Base-by-base conservation (phyloP, 1,140 invertebrate genomes). In the Papilio aristodemus region DNA sequence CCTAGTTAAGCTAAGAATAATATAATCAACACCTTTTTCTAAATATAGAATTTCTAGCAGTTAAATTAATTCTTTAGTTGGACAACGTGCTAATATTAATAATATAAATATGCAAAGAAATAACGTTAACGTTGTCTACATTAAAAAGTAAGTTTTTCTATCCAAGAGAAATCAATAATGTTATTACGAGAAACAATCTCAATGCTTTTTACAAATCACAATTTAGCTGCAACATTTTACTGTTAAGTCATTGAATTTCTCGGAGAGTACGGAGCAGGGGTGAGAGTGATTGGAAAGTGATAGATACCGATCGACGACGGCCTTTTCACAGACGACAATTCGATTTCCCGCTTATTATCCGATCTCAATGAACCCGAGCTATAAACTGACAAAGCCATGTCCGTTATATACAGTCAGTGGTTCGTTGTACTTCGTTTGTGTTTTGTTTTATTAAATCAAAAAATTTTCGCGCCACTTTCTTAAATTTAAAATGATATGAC, bases 301-400 rank as follows among this genome's bases (percentile, higher is more conserved):
- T 83, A 79, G 73, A 76, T 81, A 77, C 76, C 69, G 71, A 78
- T 70, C 67, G 57, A 66, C 76, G 77, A 72, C 76, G 77, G 77
- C 71, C 69, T 73, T 74, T 72, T 73, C 66, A 72, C 68, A 69
- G 22, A 73, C 69, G 71, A 69, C 72, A 74, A 74, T 78, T 71
- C 74, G 72, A 84, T 84, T 85, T 83, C 70, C 76, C 77, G 75
- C 71, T 80, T 70, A 78, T 84, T 81, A 83, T 38, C 60, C 25
- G 41, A 70, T 58, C 74, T 79, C 68, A 78, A 79, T 78, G 75
- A 79, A 63, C 71, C 71, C 67, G 70, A 54, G 72, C 36, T 54
- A 41, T 71, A 69, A 59, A 54, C 50, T 50, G 46, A 36, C 54
- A 63, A 69, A 76, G 70, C 63, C 46, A 68, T 74, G 76, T 80